Evolutionary conservation across 2,888 invertebrate species (phyloP).

Genomic region (Chamaedrilus cognettii): DNA sequence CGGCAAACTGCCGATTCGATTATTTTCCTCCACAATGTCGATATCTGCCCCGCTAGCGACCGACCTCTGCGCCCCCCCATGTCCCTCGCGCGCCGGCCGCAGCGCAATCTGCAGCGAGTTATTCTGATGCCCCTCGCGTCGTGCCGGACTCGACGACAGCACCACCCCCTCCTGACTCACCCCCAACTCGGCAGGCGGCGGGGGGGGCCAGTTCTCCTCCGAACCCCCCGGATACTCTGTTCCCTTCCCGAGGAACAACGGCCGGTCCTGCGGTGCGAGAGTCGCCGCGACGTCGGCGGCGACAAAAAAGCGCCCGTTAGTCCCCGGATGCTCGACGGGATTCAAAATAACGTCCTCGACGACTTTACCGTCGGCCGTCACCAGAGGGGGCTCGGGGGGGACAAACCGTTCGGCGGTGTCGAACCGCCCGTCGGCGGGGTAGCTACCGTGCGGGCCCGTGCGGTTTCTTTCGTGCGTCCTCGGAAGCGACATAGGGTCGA

Average conservation of each 20-base stretch:
- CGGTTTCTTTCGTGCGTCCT: background rate
- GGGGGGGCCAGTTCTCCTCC: constrained; percentile 7
- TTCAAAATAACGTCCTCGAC: background rate
- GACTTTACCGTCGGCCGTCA: constrained; percentile 3
- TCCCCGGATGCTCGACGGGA: constrained; percentile 2
- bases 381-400: background rate
- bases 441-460: background rate
- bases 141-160: constrained; percentile 4
- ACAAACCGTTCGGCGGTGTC: background rate
- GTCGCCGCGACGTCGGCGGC: background rate
- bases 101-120: constrained; percentile 2
- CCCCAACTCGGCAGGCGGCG: background rate
- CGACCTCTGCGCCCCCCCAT: background rate
- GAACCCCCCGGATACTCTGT: background rate
- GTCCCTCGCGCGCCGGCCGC: constrained; percentile 2
- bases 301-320: constrained; percentile 1
- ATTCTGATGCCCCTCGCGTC: background rate
- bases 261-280: background rate
- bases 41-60: background rate
- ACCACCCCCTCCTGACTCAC: background rate
- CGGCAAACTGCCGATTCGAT: background rate
- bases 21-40: background rate
- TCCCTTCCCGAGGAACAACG: background rate
- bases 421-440: background rate
- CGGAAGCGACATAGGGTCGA: constrained; percentile 1